phyloP scores from a whole-genome alignment of 2,888 invertebrate species.

The Rhamnusium bicolor region DNA sequence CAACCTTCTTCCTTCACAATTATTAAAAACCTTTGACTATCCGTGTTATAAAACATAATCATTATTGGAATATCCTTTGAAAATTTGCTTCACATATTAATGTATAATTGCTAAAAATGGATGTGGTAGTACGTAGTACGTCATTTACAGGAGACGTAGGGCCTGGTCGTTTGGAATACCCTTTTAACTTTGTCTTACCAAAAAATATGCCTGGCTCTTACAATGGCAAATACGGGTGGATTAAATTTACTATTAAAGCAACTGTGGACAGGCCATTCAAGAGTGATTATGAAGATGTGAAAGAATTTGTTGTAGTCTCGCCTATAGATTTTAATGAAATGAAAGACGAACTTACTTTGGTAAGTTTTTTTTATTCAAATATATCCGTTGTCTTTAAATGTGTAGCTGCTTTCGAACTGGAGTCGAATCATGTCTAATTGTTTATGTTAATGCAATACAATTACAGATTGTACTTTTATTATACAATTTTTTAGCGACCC shows the following conservation, averaged over 20 bases:
- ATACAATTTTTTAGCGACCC: constrained; percentile 73
- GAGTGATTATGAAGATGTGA: not conserved
- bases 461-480: too few relatives aligned
- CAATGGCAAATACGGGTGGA: not conserved
- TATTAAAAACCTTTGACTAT: too few relatives aligned
- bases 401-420: too few relatives aligned
- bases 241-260: not conserved
- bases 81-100: too few relatives aligned
- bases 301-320: not conserved
- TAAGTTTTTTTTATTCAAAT: not conserved
- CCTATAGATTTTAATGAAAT: not conserved
- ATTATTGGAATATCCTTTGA: too few relatives aligned
- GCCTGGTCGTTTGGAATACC: not conserved
- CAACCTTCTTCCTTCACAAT: too few relatives aligned
- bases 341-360: not conserved
- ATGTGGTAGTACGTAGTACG: too few relatives aligned
- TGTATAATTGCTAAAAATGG: too few relatives aligned
- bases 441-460: too few relatives aligned
- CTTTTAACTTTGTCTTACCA: not conserved
- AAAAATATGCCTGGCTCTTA: not conserved
- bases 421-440: too few relatives aligned
- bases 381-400: too few relatives aligned
- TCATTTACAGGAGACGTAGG: not conserved
- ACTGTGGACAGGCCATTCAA: not conserved
- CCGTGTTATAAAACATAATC: too few relatives aligned